Conservation (phyloP, 1,140 invertebrate genomes). For the Coboldia fuscipes region DNA sequence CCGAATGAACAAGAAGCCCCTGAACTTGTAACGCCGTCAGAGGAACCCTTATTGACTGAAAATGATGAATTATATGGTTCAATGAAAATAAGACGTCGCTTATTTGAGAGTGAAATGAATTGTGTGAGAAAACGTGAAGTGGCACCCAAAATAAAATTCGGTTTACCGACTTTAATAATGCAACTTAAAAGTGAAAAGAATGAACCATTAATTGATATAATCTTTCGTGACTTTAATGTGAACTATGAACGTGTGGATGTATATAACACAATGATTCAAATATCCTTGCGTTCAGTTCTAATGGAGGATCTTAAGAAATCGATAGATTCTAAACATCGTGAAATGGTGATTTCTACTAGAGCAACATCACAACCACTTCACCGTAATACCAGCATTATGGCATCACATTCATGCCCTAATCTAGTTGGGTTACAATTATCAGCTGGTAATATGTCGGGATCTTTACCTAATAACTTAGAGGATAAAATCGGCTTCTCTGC, state of each 20-base stretch:
- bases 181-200: slow-evolving; percentile 41
- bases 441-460: slow-evolving; percentile 19
- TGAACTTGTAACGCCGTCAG: neutral
- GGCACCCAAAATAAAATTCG: slow-evolving; percentile 33
- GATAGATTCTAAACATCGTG: slow-evolving; percentile 50
- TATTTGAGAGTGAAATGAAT: slow-evolving; percentile 1
- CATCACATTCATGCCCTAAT: slow-evolving; percentile 73
- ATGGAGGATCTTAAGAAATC: slow-evolving; percentile 75
- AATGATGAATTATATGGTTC: neutral
- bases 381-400: slow-evolving; percentile 25
- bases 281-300: slow-evolving; percentile 57
- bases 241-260: slow-evolving; percentile 41
- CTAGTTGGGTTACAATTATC: slow-evolving; percentile 18
- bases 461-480: slow-evolving; percentile 46
- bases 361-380: slow-evolving; percentile 22
- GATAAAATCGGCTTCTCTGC: slow-evolving; percentile 21
- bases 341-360: slow-evolving; percentile 54
- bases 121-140: neutral
- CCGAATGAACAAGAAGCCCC: neutral
- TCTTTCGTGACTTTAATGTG: slow-evolving; percentile 59
- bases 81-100: slow-evolving; percentile 6
- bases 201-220: slow-evolving; percentile 44
- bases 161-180: slow-evolving; percentile 46
- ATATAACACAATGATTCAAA: slow-evolving; percentile 45
- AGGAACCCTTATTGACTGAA: neutral